These are phyloP conservation scores for Tribolium freemani DNA, from an alignment of 2,888 invertebrate species.

Conservation along the genomic window DNA sequence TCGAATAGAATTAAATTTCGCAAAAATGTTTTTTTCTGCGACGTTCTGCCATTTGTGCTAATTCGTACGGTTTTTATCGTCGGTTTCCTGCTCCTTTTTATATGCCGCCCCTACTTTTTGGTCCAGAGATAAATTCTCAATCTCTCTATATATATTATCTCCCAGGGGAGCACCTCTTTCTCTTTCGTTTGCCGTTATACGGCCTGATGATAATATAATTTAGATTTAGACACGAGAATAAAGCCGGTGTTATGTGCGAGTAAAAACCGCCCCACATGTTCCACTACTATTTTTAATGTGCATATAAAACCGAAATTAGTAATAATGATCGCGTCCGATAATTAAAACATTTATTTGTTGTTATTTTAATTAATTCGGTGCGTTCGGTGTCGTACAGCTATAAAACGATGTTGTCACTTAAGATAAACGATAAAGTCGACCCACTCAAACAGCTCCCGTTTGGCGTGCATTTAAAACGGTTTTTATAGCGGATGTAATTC, in stretches of 20 bases:
- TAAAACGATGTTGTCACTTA: conserved; percentile 37
- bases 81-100: conserved; percentile 29
- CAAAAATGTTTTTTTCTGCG: conserved; percentile 23
- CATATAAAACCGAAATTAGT: too few relatives aligned
- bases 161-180: conserved; percentile 41
- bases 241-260: conserved; percentile 21
- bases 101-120: conserved; percentile 34
- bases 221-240: conserved; percentile 44
- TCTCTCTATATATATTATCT: conserved; percentile 44
- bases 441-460: conserved; percentile 32
- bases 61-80: conserved; percentile 32
- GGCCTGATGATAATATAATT: conserved; percentile 47
- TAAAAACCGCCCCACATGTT: conserved; percentile 6
- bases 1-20: conserved; percentile 25
- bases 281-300: background rate
- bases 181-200: conserved; percentile 42
- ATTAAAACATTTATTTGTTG: conserved; percentile 31
- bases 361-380: conserved; percentile 28
- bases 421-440: conserved; percentile 27
- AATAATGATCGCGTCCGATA: background rate
- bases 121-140: conserved; percentile 36
- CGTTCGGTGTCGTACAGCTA: conserved; percentile 22
- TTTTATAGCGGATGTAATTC: conserved; percentile 3
- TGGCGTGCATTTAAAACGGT: conserved; percentile 20
- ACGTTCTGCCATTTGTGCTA: conserved; percentile 19